Percentiles rank a stretch among this genome's conserved stretches.
These are phyloP conservation scores for Champsocephalus esox DNA, from an alignment of 2,797 vertebrate genomes.

Conservation along the genomic window DNA sequence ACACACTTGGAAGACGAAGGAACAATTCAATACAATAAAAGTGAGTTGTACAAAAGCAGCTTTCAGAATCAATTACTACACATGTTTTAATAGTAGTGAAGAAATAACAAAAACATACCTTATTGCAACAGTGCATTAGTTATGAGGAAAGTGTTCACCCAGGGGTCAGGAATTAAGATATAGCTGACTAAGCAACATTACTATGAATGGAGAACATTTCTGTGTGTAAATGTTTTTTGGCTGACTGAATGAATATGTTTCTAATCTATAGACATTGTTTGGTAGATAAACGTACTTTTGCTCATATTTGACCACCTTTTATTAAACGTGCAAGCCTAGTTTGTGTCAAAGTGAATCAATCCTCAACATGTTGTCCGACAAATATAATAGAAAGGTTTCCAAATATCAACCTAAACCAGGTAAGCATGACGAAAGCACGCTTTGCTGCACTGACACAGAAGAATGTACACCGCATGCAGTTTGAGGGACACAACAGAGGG, in stretches of 20 bases:
- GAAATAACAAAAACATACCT: neutral
- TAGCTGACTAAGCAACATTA: neutral
- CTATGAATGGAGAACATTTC: neutral
- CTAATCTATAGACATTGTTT: neutral
- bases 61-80: neutral
- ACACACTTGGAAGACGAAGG: neutral
- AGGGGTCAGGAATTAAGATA: neutral
- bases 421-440: slow-evolving; percentile 41
- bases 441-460: slow-evolving; percentile 53
- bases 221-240: neutral
- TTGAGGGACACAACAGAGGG: slow-evolving; percentile 74
- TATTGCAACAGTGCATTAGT: neutral
- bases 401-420: slow-evolving; percentile 46
- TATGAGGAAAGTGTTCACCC: neutral
- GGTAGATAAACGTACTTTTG: neutral
- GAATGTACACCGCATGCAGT: slow-evolving; percentile 45
- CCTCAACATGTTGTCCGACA: neutral
- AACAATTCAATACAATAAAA: neutral
- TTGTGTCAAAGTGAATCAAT: neutral
- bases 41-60: neutral
- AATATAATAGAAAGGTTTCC: slow-evolving; percentile 13
- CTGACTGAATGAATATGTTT: neutral
- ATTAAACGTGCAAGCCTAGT: neutral
- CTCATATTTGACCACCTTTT: no score
- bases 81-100: neutral